phyloP scores from a whole-genome alignment of 2,888 invertebrate species.

The Beris morrisii region DNA sequence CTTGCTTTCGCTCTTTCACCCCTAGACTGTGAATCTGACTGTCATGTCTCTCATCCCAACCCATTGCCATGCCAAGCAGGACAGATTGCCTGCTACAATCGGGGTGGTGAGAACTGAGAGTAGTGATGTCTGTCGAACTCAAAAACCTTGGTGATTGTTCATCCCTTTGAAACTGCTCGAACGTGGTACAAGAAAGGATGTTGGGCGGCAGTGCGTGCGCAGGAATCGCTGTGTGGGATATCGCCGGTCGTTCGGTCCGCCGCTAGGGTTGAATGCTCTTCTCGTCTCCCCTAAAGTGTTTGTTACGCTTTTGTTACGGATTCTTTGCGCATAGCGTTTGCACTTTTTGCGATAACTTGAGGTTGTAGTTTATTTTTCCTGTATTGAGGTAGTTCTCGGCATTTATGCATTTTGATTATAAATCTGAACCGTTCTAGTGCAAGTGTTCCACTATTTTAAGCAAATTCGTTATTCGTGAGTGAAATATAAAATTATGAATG shows the following conservation, averaged over 20 bases:
- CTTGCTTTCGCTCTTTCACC: too few species aligned
- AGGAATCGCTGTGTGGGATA: slow-evolving; percentile 40
- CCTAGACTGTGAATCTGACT: not conserved
- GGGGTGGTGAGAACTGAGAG: too few species aligned
- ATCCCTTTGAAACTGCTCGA: slow-evolving; percentile 3
- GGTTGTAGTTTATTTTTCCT: too few species aligned
- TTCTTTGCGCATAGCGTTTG: slow-evolving; percentile 2
- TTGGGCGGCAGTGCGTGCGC: slow-evolving; percentile 40
- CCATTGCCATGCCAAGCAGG: not conserved
- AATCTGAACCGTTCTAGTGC: too few species aligned
- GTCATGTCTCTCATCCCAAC: not conserved
- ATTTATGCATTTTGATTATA: too few species aligned
- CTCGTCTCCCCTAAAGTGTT: not conserved
- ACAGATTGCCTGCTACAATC: not conserved
- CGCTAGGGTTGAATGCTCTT: slow-evolving; percentile 8
- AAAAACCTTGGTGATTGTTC: not conserved
- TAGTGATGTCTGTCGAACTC: too few species aligned
- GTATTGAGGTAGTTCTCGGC: too few species aligned
- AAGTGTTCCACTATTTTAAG: too few species aligned
- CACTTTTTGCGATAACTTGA: not conserved
- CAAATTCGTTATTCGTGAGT: too few species aligned
- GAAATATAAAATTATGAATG: too few species aligned
- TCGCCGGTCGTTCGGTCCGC: slow-evolving; percentile 3
- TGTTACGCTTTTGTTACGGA: slow-evolving; percentile 13
- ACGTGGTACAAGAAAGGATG: slow-evolving; percentile 24